Percentiles rank a stretch among this genome's conserved stretches.
Conservation (phyloP, 2,888 invertebrate genomes). For the Pollenia labialis region DNA sequence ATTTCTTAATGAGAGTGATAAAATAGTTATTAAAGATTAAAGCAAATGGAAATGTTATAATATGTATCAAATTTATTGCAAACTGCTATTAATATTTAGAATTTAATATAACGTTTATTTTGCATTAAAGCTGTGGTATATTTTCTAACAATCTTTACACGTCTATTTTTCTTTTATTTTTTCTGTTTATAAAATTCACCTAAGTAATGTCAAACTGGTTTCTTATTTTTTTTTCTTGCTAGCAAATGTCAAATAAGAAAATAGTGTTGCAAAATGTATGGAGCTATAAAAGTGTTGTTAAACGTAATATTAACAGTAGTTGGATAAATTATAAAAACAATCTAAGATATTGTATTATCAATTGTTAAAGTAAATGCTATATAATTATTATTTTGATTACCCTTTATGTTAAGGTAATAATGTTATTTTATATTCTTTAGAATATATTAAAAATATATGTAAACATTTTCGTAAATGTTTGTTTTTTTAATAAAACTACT, state of each 20-base stretch:
- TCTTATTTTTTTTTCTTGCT: neutral
- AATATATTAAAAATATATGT: no score
- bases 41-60: slow-evolving; percentile 2
- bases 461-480: no score
- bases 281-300: slow-evolving; percentile 13
- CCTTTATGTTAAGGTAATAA: no score
- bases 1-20: slow-evolving; percentile 15
- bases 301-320: slow-evolving; percentile 5
- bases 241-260: neutral
- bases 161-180: slow-evolving; percentile 41
- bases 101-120: slow-evolving; percentile 36
- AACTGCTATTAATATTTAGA: slow-evolving; percentile 23
- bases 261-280: slow-evolving; percentile 24
- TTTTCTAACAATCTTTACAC: slow-evolving; percentile 48
- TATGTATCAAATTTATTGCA: neutral
- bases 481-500: no score
- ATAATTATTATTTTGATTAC: no score
- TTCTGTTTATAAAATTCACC: slow-evolving; percentile 54
- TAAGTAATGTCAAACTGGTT: slow-evolving; percentile 43
- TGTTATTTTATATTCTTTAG: no score
- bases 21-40: neutral
- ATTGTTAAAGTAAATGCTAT: no score
- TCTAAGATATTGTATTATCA: neutral
- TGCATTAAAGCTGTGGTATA: slow-evolving; percentile 7
- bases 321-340: neutral